Evolutionary conservation across 1,140 invertebrate species (phyloP).

Genomic region (Streblospio benedicti): DNA sequence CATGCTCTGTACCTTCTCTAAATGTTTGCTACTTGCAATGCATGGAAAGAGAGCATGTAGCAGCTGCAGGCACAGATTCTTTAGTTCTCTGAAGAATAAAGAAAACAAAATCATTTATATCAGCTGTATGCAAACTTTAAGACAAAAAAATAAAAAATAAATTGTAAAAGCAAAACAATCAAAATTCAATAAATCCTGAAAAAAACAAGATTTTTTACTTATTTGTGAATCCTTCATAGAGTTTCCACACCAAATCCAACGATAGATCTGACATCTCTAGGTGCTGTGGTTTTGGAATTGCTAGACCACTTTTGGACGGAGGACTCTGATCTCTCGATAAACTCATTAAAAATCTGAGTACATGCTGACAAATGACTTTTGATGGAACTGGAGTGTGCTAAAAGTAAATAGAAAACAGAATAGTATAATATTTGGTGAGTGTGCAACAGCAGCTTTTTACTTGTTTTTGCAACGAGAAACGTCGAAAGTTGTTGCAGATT

Average conservation of each 20-base stretch:
- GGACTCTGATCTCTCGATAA: no score
- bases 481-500: no score
- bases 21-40: background rate
- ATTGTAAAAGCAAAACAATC: no score
- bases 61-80: conserved; percentile 10
- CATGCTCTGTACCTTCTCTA: conserved; percentile 10
- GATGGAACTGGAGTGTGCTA: no score
- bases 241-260: conserved; percentile 28
- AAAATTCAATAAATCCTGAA: background rate
- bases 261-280: conserved; percentile 34
- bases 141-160: background rate
- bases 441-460: no score
- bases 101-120: background rate
- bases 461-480: no score
- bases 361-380: no score
- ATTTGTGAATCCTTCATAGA: conserved; percentile 24
- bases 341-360: no score
- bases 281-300: conserved; percentile 25
- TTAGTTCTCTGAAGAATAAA: background rate
- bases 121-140: background rate
- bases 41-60: conserved; percentile 15
- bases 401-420: no score
- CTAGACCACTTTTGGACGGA: no score
- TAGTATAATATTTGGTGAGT: no score
- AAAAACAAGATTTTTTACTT: background rate